These are phyloP conservation scores for Punctoribates punctum DNA, from an alignment of 2,888 invertebrate species.

Conservation along the genomic window DNA sequence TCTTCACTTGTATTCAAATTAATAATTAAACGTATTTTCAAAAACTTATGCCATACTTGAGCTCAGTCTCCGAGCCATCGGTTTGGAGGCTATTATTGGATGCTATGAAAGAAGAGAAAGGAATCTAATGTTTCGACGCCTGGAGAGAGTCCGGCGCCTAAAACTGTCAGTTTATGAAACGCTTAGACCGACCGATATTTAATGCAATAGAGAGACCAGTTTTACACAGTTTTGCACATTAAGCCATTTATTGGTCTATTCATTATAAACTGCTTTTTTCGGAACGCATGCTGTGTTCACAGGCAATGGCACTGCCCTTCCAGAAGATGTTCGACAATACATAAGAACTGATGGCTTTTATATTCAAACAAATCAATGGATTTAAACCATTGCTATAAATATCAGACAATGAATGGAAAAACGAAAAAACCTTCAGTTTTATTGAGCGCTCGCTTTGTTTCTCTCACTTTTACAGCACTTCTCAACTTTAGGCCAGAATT, in stretches of 20 bases:
- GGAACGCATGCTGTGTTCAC: slow-evolving; percentile 4
- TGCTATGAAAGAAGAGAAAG: neutral
- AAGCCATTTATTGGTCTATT: slow-evolving; percentile 13
- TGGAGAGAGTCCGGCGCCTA: slow-evolving; percentile 29
- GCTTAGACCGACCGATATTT: neutral
- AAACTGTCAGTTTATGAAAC: slow-evolving; percentile 28
- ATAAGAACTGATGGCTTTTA: neutral
- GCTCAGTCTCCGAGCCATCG: neutral
- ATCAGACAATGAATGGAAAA: too few species aligned
- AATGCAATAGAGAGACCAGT: neutral
- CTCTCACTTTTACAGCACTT: neutral
- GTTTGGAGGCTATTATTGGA: too few species aligned
- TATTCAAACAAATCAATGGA: neutral
- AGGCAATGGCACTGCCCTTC: neutral
- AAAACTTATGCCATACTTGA: neutral
- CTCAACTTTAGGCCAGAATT: too few species aligned
- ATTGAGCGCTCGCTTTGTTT: slow-evolving; percentile 17
- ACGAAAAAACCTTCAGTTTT: slow-evolving; percentile 1
- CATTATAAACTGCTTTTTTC: slow-evolving; percentile 1
- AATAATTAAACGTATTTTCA: too few species aligned
- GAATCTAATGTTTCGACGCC: slow-evolving; percentile 29
- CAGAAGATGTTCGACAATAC: neutral
- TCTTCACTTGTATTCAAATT: too few species aligned
- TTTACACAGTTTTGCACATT: neutral
- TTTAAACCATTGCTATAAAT: neutral